A percentile compares a stretch with the other conserved stretches of the same genome.
Conservation (phyloP, 2,113 vertebrate species). For the Cyprinodon variegatus region DNA sequence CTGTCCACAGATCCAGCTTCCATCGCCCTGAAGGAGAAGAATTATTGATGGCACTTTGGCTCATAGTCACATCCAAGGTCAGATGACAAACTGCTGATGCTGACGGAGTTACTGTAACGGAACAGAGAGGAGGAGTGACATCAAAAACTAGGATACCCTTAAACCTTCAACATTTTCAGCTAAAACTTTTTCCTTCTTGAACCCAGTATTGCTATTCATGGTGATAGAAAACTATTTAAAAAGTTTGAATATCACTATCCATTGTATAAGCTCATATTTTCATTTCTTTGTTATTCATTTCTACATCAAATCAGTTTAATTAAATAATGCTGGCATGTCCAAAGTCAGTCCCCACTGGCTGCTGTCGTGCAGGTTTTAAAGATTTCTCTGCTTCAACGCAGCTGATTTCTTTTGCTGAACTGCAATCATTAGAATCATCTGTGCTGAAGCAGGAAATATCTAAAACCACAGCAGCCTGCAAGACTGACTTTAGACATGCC, state of each 20-base stretch:
- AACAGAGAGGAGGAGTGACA: constrained; percentile 21
- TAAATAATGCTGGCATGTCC: too few relatives aligned
- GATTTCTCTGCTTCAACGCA: too few relatives aligned
- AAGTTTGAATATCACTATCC: background rate
- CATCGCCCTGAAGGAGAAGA: constrained; percentile 31
- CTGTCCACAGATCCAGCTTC: constrained; percentile 24
- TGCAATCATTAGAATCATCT: too few relatives aligned
- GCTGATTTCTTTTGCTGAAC: too few relatives aligned
- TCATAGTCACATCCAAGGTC: constrained; percentile 33
- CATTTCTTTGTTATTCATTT: too few relatives aligned
- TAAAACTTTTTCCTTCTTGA: background rate
- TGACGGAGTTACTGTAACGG: constrained; percentile 22
- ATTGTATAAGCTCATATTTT: too few relatives aligned
- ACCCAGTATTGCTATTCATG: background rate
- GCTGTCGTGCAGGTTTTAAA: too few relatives aligned
- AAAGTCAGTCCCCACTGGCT: too few relatives aligned
- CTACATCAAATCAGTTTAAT: too few relatives aligned
- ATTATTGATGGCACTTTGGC: constrained; percentile 54
- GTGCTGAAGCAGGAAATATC: too few relatives aligned
- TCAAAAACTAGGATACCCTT: background rate
- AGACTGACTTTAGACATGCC: too few relatives aligned
- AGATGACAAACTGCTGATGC: constrained; percentile 50
- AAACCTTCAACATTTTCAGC: background rate
- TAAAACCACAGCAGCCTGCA: too few relatives aligned
- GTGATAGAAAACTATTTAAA: background rate